phyloP scores from a whole-genome alignment of 2,113 vertebrate genomes.

The Mirounga angustirostris region DNA sequence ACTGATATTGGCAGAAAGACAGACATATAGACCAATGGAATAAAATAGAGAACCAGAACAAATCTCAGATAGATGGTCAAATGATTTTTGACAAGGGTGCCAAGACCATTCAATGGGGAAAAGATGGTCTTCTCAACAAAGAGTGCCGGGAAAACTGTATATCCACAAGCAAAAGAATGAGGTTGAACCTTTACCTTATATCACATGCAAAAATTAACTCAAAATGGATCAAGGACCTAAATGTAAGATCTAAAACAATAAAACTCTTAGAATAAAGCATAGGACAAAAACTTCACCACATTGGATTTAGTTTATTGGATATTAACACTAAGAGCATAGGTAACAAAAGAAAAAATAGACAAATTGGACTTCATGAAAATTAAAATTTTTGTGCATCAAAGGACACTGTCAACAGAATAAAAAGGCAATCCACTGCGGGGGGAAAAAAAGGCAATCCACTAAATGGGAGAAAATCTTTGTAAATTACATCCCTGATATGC shows the following conservation, averaged over 20 bases:
- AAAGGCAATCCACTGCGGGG: neutral
- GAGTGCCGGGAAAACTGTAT: neutral
- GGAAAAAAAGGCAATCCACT: neutral
- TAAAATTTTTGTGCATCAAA: neutral
- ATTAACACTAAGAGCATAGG: neutral
- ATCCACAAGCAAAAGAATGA: neutral
- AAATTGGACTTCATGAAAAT: neutral
- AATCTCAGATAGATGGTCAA: neutral
- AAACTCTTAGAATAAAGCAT: neutral
- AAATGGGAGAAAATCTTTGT: neutral
- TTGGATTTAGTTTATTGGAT: neutral
- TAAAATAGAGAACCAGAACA: neutral
- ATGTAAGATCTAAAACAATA: neutral
- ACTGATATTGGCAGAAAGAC: neutral
- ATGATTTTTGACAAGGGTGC: neutral
- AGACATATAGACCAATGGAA: neutral
- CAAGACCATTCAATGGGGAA: neutral
- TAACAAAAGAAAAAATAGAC: neutral
- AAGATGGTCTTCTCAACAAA: neutral
- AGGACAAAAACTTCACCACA: neutral
- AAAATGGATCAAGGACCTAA: neutral
- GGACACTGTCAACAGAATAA: neutral
- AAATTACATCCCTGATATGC: neutral
- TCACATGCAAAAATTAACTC: neutral
- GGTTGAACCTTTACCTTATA: neutral